These are phyloP conservation scores for Arrhopalites spinosus DNA, from an alignment of 2,888 invertebrate species.

Conservation along the genomic window DNA sequence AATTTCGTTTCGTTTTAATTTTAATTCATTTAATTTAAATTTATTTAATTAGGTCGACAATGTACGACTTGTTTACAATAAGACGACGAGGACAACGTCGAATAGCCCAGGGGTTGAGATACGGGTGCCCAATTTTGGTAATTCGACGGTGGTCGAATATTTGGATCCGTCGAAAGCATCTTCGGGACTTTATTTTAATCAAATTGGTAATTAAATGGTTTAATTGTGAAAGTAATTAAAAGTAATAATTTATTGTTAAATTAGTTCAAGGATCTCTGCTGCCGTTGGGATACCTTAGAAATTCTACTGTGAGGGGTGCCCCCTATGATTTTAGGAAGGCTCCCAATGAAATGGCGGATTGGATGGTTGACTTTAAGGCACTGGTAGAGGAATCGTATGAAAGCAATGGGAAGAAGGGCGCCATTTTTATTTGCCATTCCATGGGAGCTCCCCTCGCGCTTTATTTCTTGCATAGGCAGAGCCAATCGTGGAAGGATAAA, in stretches of 20 bases:
- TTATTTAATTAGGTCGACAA: constrained; percentile 70
- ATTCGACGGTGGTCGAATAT: constrained; percentile 89
- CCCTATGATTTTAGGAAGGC: constrained; percentile 97
- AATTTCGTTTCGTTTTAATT: constrained; percentile 42
- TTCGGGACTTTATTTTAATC: constrained; percentile 84
- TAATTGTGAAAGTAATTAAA: no score
- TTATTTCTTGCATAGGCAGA: constrained; percentile 81
- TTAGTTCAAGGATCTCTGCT: constrained; percentile 66
- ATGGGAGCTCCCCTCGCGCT: constrained; percentile 95
- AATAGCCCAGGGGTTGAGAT: constrained; percentile 83
- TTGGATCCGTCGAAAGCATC: constrained; percentile 86
- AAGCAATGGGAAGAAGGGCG: constrained; percentile 73
- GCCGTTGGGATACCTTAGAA: constrained; percentile 75
- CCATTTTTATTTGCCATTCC: constrained; percentile 88
- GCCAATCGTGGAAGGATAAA: constrained; percentile 86
- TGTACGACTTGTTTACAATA: constrained; percentile 82
- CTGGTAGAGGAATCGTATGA: constrained; percentile 76
- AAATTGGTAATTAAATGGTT: constrained; percentile 81
- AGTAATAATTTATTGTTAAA: no score
- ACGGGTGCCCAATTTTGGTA: constrained; percentile 85
- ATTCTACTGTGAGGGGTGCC: constrained; percentile 83
- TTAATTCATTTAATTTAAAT: neutral
- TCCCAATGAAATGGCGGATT: constrained; percentile 70
- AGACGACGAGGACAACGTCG: constrained; percentile 77
- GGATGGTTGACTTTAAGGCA: constrained; percentile 48